Evolutionary conservation across 2,797 vertebrate genomes (phyloP).

Genomic region (Urophycis tenuis): DNA sequence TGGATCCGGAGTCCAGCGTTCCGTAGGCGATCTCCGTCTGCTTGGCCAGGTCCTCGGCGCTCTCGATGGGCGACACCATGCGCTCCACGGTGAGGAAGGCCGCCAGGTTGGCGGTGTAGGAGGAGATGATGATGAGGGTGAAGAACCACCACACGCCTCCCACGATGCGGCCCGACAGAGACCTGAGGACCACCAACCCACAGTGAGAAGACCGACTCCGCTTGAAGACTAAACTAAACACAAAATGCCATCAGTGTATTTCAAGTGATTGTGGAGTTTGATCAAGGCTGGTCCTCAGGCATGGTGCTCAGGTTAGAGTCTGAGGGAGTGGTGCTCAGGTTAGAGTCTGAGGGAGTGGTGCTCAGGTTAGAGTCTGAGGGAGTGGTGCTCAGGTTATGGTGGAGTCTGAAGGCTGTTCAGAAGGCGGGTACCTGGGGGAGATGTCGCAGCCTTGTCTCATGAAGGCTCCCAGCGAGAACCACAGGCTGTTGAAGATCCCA

Average conservation of each 20-base stretch:
- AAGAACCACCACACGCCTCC: slow-evolving; percentile 99
- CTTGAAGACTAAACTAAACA: too few species aligned
- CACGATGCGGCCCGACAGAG: slow-evolving; percentile 97
- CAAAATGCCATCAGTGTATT: too few species aligned
- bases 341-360: neutral
- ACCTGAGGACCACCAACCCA: too few species aligned
- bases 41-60: slow-evolving; percentile 96
- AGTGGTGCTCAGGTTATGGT: neutral
- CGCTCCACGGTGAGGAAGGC: slow-evolving; percentile 99
- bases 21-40: slow-evolving; percentile 98
- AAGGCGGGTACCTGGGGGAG: slow-evolving; percentile 75
- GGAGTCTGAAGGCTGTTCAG: neutral
- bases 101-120: slow-evolving; percentile 99
- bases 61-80: slow-evolving; percentile 99
- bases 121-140: slow-evolving; percentile 99
- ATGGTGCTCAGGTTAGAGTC: neutral
- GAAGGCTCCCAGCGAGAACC: slow-evolving; percentile 85
- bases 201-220: too few species aligned
- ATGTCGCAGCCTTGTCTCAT: slow-evolving; percentile 85
- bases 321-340: neutral
- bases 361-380: neutral
- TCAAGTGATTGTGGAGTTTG: neutral
- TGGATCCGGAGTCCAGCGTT: slow-evolving; percentile 96
- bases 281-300: neutral
- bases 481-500: slow-evolving; percentile 99